Evolutionary conservation across 1,140 invertebrate genomes (phyloP).

Genomic region (Diploscapter pachys): DNA sequence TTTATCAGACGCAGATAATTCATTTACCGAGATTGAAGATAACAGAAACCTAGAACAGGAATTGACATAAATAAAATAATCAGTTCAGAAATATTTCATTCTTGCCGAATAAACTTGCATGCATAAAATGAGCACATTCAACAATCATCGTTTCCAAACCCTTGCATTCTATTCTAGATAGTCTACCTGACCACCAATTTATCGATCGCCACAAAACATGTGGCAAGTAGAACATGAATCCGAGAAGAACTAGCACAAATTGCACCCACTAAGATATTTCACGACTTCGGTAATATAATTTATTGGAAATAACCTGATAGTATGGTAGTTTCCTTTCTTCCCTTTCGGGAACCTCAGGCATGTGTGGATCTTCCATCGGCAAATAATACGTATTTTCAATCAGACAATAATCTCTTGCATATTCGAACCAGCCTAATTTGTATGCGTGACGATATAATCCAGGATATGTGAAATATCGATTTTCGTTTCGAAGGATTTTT

Average conservation of each 20-base stretch:
- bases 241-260: constrained; percentile 40
- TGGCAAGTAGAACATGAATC: constrained; percentile 38
- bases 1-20: no score
- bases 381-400: constrained; percentile 30
- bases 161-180: no score
- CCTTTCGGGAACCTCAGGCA: constrained; percentile 1
- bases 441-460: no score
- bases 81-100: no score
- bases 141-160: no score
- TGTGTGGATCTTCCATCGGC: constrained; percentile 16
- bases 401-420: constrained; percentile 22
- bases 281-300: background rate
- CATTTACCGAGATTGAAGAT: no score
- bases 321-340: constrained; percentile 21
- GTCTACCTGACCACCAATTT: constrained; percentile 33
- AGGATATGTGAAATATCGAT: no score
- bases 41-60: no score
- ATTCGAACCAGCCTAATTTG: constrained; percentile 19
- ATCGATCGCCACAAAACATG: constrained; percentile 41
- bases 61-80: no score
- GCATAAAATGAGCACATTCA: no score
- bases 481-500: no score
- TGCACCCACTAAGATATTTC: constrained; percentile 38
- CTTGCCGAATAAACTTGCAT: no score
- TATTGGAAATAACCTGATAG: constrained; percentile 1